Conservation (phyloP, 2,797 vertebrate species). For the Chaunax sp. region DNA sequence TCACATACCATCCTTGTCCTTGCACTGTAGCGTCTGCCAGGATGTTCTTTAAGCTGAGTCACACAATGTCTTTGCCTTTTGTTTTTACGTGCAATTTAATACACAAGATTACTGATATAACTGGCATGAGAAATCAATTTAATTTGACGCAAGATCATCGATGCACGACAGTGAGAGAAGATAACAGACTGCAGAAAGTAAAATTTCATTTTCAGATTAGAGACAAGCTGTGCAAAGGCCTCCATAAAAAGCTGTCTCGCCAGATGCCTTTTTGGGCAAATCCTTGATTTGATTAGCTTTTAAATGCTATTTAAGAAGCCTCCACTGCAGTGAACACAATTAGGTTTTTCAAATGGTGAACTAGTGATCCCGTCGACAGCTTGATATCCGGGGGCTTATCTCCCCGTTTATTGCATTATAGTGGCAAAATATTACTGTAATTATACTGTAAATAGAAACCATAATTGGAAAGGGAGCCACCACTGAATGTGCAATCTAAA, state of each 20-base stretch:
- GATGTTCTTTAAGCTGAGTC: constrained; percentile 52
- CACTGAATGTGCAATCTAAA: constrained; percentile 47
- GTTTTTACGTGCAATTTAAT: constrained; percentile 70
- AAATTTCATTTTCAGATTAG: constrained; percentile 81
- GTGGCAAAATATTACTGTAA: constrained; percentile 76
- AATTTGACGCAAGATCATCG: constrained; percentile 68
- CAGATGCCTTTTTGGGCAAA: constrained; percentile 80
- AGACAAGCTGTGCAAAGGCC: constrained; percentile 74
- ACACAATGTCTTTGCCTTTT: constrained; percentile 53
- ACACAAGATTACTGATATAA: constrained; percentile 75
- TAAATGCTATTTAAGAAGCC: constrained; percentile 78
- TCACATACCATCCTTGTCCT: constrained; percentile 13
- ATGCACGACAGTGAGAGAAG: constrained; percentile 73
- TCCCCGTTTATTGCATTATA: constrained; percentile 66
- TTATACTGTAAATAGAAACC: constrained; percentile 77
- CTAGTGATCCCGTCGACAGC: constrained; percentile 69
- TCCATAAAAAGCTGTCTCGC: constrained; percentile 73
- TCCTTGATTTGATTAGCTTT: constrained; percentile 82
- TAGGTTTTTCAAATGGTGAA: constrained; percentile 76
- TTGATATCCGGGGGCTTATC: constrained; percentile 71
- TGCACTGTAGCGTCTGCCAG: constrained; percentile 27
- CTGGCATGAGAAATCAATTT: constrained; percentile 76
- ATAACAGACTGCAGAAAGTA: constrained; percentile 76
- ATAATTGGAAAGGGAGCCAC: constrained; percentile 63
- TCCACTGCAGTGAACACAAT: constrained; percentile 73